Percentiles rank a stretch among this genome's conserved stretches.
phyloP scores from a whole-genome alignment of 2,888 invertebrate species.

The Bombylius major region DNA sequence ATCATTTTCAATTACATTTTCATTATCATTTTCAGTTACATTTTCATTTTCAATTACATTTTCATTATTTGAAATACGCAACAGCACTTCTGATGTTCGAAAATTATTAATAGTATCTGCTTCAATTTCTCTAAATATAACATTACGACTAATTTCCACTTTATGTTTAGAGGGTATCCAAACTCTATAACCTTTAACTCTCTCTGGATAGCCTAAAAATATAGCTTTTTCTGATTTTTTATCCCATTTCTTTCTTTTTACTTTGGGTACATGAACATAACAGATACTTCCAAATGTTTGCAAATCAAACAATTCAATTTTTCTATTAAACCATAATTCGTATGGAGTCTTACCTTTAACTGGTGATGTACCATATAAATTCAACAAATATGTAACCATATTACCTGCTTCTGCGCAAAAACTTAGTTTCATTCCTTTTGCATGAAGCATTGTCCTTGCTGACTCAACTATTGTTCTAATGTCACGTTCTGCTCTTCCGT shows the following conservation, averaged over 20 bases:
- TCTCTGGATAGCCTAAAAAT: constrained; percentile 24
- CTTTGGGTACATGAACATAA: constrained; percentile 26
- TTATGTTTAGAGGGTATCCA: constrained; percentile 7
- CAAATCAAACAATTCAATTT: constrained; percentile 3
- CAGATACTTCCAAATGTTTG: constrained; percentile 27
- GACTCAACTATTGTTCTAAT: constrained; percentile 14
- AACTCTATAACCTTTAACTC: constrained; percentile 21
- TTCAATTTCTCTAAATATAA: not conserved
- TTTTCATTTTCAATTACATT: no score
- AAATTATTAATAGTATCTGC: not conserved
- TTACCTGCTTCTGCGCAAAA: constrained; percentile 30
- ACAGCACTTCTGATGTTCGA: not conserved
- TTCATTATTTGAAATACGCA: no score
- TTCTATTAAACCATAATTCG: constrained; percentile 24
- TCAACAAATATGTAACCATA: constrained; percentile 17
- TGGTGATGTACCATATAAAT: constrained; percentile 9
- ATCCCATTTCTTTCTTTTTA: constrained; percentile 27
- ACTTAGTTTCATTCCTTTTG: constrained; percentile 12
- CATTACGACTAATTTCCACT: constrained; percentile 10
- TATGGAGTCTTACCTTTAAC: constrained; percentile 20
- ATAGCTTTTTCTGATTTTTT: constrained; percentile 18
- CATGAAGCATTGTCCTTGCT: constrained; percentile 12
- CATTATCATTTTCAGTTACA: no score
- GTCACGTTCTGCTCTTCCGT: constrained; percentile 12
- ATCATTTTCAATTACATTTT: no score